Evolutionary conservation across 1,140 invertebrate genomes (phyloP).

Genomic region (Ceratina australensis): DNA sequence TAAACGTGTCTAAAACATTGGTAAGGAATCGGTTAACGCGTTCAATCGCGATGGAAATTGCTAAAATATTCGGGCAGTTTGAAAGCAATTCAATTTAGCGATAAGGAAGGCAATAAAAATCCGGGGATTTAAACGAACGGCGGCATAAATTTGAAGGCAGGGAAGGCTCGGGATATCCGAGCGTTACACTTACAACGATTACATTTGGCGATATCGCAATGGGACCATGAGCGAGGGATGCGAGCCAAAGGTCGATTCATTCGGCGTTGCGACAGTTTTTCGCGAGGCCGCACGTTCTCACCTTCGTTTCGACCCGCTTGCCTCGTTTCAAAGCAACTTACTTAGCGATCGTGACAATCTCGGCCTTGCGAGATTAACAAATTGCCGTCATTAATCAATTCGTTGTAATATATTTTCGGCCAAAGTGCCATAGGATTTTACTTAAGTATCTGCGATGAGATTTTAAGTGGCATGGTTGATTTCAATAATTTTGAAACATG

Average conservation of each 20-base stretch:
- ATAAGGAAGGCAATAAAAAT: slow-evolving; percentile 10
- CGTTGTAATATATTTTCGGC: background rate
- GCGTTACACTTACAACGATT: slow-evolving; percentile 6
- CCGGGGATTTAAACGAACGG: background rate
- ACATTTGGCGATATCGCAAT: slow-evolving; percentile 14
- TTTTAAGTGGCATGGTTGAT: background rate
- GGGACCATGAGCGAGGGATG: slow-evolving; percentile 4
- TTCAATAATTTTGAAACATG: background rate
- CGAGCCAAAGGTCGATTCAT: slow-evolving; percentile 31
- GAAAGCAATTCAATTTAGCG: background rate
- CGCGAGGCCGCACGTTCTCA: background rate
- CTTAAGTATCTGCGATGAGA: background rate
- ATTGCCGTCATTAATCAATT: slow-evolving; percentile 8
- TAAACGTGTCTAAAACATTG: no score
- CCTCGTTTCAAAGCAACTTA: slow-evolving; percentile 4
- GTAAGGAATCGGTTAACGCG: no score
- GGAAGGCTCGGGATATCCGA: background rate
- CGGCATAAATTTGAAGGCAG: background rate
- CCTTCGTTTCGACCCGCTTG: slow-evolving; percentile 5
- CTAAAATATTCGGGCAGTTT: no score
- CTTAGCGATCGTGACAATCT: background rate
- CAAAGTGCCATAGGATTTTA: background rate
- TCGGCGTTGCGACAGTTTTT: slow-evolving; percentile 33
- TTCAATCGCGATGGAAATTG: no score
- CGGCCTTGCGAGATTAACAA: slow-evolving; percentile 1